A percentile compares a stretch with the other conserved stretches of the same genome.
Conservation (phyloP, 2,888 invertebrate species). For the Anagyrus pseudococci region DNA sequence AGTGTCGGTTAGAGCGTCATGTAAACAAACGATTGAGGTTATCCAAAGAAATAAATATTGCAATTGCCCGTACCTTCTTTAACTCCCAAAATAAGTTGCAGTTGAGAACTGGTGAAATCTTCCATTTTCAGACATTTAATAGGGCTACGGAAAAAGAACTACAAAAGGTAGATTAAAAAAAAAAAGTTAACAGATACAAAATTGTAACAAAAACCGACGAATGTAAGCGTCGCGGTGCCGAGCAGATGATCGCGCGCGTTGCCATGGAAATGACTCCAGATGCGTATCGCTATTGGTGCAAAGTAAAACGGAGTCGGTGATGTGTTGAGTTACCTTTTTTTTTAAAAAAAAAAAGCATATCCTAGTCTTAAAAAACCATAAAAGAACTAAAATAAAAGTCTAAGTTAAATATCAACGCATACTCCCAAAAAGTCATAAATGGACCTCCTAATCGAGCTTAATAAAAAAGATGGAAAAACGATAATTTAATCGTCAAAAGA, state of each 20-base stretch:
- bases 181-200: conserved; percentile 19
- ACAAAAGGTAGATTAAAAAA: conserved; percentile 22
- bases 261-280: conserved; percentile 24
- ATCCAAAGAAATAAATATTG: conserved; percentile 12
- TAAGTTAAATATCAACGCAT: no score
- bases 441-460: no score
- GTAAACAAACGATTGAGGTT: conserved; percentile 17
- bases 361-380: no score
- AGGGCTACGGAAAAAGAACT: conserved; percentile 5
- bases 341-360: no score
- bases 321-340: no score
- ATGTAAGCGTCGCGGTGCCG: background rate
- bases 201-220: background rate
- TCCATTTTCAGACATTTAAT: conserved; percentile 64
- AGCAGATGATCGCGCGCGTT: no score
- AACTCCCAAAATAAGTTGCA: conserved; percentile 72
- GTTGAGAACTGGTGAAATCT: conserved; percentile 69
- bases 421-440: no score
- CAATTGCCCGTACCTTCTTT: conserved; percentile 66
- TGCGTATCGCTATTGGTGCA: no score
- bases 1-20: background rate
- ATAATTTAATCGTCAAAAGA: no score
- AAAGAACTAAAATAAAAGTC: no score
- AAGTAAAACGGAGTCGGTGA: no score
- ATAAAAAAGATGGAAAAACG: no score